Conservation (phyloP, 2,888 invertebrate species). For the Drosophila acutilabella region DNA sequence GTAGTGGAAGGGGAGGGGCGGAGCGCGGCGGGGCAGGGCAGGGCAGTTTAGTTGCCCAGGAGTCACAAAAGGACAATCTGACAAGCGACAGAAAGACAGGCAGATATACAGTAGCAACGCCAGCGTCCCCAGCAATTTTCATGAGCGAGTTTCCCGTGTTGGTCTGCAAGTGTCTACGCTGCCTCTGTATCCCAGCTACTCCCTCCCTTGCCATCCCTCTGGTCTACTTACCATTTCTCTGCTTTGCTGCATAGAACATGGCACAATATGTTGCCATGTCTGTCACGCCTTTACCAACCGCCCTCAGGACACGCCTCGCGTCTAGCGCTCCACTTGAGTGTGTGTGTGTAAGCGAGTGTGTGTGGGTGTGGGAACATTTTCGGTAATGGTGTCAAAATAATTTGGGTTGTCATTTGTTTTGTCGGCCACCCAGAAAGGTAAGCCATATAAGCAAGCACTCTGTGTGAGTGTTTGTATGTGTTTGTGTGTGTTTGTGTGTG, state of each 20-base stretch:
- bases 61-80: slow-evolving; percentile 50
- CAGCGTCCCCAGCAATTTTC: slow-evolving; percentile 57
- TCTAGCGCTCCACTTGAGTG: slow-evolving; percentile 56
- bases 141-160: slow-evolving; percentile 37
- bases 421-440: slow-evolving; percentile 56
- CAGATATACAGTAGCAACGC: slow-evolving; percentile 38
- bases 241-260: slow-evolving; percentile 68
- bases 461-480: neutral
- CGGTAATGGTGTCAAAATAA: slow-evolving; percentile 80
- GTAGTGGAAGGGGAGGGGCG: neutral
- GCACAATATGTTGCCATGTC: slow-evolving; percentile 78
- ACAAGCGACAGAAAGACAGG: slow-evolving; percentile 26
- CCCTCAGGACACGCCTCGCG: slow-evolving; percentile 30
- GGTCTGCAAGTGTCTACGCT: slow-evolving; percentile 6
- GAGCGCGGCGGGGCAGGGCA: neutral
- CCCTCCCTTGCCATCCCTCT: neutral
- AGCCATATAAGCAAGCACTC: slow-evolving; percentile 37
- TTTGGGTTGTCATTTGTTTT: slow-evolving; percentile 75
- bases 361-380: slow-evolving; percentile 51
- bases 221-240: slow-evolving; percentile 13
- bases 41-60: slow-evolving; percentile 15
- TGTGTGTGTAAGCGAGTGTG: slow-evolving; percentile 7
- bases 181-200: neutral
- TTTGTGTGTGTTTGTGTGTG: neutral
- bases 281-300: slow-evolving; percentile 42